Base-by-base conservation (phyloP, 2,113 vertebrate genomes). In the Aix galericulata region DNA sequence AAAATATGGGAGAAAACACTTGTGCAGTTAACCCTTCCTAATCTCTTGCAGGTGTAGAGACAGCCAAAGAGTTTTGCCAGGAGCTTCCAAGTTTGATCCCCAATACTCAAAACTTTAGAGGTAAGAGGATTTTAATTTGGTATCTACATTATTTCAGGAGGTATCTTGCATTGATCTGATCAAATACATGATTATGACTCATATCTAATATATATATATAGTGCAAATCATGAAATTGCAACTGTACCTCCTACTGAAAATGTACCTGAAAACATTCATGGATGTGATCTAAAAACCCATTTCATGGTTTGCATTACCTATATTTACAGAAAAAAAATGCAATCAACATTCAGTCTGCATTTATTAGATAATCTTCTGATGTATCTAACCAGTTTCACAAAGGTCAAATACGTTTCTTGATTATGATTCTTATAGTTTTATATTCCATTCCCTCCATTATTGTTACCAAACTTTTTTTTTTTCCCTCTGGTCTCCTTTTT, bases 121-220 rank as follows among this genome's bases (percentile, higher is more conserved):
- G 2, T 50, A 87, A 72, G 42, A 84, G 46, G 59, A 59, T 34
- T 88, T 77, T 50, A 3, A 36, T 66, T 36, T 46, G 4, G 38
- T 69, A 36, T 25, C 21, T 21, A 79, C 11, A 34, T 85, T 84
- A 53, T 74, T 96, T 95, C 31, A 53, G 72, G 75, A 50, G 25
- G 17, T 76, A 17, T 82, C 9, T 88, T 44, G 29, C 56, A 78
- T 17, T 60, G 53, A 68, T 76, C 44, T 66, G 40, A 44, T 66
- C 32, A 83, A 77, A 77, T 34, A 50, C 2, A 25, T 4, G 3
- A 52, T 73, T 60, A 60, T 62, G 68, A 74, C 17, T 64, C 31
- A 26, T 60, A 42, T 17, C 0, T 0, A 76, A 89, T 75, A 29
- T 3, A 29, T 3, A 44, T 17, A 44, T 17, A 13, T 2, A 17